phyloP scores from a whole-genome alignment of 1,140 invertebrate species.

The Littorina saxatilis region DNA sequence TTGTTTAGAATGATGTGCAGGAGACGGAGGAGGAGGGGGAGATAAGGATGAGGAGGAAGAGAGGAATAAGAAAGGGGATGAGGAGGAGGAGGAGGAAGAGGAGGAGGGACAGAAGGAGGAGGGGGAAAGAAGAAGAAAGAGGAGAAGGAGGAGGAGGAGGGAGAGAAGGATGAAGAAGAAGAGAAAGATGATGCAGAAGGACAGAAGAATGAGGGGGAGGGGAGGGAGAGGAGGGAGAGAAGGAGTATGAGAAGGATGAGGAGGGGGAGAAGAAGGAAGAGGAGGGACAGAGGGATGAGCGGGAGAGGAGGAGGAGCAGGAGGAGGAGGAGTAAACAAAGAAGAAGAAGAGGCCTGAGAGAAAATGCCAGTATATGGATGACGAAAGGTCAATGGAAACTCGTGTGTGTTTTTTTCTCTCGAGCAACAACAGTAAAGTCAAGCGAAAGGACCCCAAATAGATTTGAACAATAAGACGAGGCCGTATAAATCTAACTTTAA shows the following conservation, averaged over 20 bases:
- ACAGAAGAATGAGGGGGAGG: background rate
- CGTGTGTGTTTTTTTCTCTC: too few species aligned
- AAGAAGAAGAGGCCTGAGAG: background rate
- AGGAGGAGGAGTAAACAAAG: background rate
- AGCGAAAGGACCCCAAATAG: too few species aligned
- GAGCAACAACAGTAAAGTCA: too few species aligned
- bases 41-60: background rate
- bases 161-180: background rate
- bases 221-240: background rate
- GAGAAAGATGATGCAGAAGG: background rate
- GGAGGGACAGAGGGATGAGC: background rate
- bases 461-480: too few species aligned
- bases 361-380: too few species aligned
- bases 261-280: background rate
- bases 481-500: too few species aligned
- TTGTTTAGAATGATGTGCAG: background rate
- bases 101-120: background rate
- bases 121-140: background rate
- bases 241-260: background rate
- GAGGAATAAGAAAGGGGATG: background rate
- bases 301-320: background rate
- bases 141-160: background rate
- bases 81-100: background rate
- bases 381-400: too few species aligned
- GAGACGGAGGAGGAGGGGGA: background rate